phyloP scores from a whole-genome alignment of 2,797 vertebrate genomes.

The Channallabes apus region DNA sequence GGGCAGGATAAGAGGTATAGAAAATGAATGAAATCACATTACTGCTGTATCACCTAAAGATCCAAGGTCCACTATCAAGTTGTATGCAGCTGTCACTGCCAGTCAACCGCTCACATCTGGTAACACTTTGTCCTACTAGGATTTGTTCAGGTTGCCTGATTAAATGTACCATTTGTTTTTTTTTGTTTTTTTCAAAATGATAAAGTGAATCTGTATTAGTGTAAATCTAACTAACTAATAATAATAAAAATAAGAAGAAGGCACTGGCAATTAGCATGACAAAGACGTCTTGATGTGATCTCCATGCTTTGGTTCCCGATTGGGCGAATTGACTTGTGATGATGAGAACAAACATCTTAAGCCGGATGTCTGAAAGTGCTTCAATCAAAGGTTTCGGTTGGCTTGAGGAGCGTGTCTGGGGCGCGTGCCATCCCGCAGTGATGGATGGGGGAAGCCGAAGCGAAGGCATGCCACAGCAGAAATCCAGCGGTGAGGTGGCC shows the following conservation, averaged over 20 bases:
- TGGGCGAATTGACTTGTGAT: constrained; percentile 26
- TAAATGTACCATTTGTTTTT: background rate
- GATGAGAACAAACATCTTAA: constrained; percentile 31
- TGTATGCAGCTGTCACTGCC: background rate
- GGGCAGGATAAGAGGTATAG: too few species aligned
- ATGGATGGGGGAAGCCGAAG: constrained; percentile 55
- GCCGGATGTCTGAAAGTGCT: constrained; percentile 56
- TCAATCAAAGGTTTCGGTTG: constrained; percentile 54
- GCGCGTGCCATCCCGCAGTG: constrained; percentile 42
- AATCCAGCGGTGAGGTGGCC: constrained; percentile 65
- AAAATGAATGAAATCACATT: background rate
- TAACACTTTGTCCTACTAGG: background rate
- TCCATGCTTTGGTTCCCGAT: constrained; percentile 18
- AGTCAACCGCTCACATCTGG: background rate
- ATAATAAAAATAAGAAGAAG: background rate
- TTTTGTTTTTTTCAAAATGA: background rate
- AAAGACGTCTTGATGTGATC: constrained; percentile 30
- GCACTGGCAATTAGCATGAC: constrained; percentile 20
- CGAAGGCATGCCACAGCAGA: constrained; percentile 60
- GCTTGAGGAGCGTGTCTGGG: constrained; percentile 27
- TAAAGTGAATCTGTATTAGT: background rate
- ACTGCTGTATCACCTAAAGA: background rate
- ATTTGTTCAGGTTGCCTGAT: background rate
- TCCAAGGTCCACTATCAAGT: background rate
- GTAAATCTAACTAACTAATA: background rate